Evolutionary conservation across 2,797 vertebrate genomes (phyloP), one percentile per base, ranked within the genome.

Genomic region (Xenopus petersii): DNA sequence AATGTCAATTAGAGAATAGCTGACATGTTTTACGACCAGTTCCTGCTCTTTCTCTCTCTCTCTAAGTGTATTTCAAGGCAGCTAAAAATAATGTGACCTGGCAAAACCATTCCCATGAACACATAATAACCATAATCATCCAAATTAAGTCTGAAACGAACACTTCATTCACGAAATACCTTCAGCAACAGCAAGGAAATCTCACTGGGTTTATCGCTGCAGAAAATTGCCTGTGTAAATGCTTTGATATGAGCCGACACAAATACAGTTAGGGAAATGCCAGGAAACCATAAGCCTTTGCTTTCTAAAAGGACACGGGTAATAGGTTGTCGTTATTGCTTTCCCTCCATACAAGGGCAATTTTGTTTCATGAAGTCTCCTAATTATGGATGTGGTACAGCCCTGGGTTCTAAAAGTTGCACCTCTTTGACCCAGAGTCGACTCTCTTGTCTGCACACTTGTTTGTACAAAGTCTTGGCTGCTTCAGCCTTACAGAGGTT

Each of bases 1-100:
- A 58, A 68, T 56, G 33, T 67, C 42, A 67, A 63, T 72, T 67
- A 77, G n/a, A 55, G 47, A 59, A n/a, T 33, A 42, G 56, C 36
- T 21, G 17, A 51, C 5, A 51, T 51, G 49, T 67, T 67, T 51
- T 24, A 67, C 15, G 64, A 64, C 59, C 59, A 78, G 33, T 16
- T 58, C 36, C 64, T 56, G 15, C 49, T 51, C 8, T 42, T 5
- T 42, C 36, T 42, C 36, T 42, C 5, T 42, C 36, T 6, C 36
- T 42, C 36, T 42, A 30, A 30, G 15, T 62, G 24, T 67, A 62
- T 59, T 55, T 42, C 26, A 71, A 30, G 10, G 17, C 21, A 24
- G 26, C 17, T 24, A 10, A 7, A 26, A 26, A 30, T 61, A 30
- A 26, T 24, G 21, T 10, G 26, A 21, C 17, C 17, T 24, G 59